phyloP scores from a whole-genome alignment of 2,797 vertebrate species.

The Sitta carolinensis region DNA sequence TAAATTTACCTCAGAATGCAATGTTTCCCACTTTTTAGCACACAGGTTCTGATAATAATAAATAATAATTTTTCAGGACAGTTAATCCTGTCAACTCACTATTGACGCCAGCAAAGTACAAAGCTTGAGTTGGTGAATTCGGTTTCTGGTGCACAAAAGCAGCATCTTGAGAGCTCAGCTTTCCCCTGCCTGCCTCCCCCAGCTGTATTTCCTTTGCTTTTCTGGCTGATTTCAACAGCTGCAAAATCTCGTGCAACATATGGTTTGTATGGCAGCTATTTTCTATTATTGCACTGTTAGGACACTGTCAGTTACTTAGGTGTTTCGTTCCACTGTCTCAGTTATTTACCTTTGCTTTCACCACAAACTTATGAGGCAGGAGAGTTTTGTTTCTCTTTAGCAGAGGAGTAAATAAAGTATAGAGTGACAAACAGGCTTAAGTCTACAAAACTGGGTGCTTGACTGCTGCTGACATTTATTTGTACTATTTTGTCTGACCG shows the following conservation, averaged over 20 bases:
- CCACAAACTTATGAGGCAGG: neutral
- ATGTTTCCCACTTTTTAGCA: neutral
- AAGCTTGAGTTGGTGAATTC: neutral
- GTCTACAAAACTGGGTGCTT: neutral
- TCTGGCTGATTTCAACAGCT: neutral
- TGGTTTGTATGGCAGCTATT: neutral
- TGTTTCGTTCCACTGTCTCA: neutral
- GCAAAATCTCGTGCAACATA: neutral
- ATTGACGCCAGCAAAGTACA: neutral
- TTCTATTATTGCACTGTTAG: neutral
- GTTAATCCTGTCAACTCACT: neutral
- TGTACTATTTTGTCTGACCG: neutral
- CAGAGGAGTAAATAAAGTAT: neutral
- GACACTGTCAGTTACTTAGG: neutral
- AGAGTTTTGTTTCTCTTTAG: neutral
- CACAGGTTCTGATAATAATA: neutral
- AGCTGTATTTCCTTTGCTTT: neutral
- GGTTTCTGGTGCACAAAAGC: neutral
- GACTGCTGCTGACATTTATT: neutral
- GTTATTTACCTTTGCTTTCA: neutral
- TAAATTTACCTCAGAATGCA: neutral
- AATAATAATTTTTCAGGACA: neutral
- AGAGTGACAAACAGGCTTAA: neutral
- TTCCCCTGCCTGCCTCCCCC: fast-evolving
- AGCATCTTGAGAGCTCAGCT: neutral